Base-by-base conservation (phyloP, 2,797 vertebrate genomes). In the Poecilia gillii region DNA sequence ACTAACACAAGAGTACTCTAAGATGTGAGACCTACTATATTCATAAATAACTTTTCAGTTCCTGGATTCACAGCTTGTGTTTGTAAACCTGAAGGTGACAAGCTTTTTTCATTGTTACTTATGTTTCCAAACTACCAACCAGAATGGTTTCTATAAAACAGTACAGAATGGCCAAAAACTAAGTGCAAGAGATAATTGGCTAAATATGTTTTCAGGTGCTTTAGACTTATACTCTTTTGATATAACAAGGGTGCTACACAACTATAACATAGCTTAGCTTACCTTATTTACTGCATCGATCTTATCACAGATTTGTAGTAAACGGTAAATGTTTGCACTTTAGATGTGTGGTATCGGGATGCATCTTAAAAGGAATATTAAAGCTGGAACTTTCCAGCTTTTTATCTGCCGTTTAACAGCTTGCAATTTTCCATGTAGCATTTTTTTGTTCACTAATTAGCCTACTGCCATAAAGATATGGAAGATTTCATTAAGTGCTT, bases 401-500 rank as follows among this genome's bases (percentile, higher is more conserved):
- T 84, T 12, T 33, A 64, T 80, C 36, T 43, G 62, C 68, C 84
- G 72, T 84, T 88, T 75, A 85, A 82, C 83, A 84, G 31, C 74
- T 79, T 70, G 47, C 75, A 20, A 88, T 91, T 86, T 84, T 68
- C 75, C 74, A 83, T 79, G 18, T 72, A 79, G 75, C 45, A 72
- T 80, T 84, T 33, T 46, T 72, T 79, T 84, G 76, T 72, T 72
- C 78, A 53, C 76, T 78, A 88, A 88, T 89, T 81, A 55, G 18
- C 18, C 41, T 41, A 78, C 70, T 75, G 59, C 74, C 55, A 76
- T 83, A 77, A 81, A 83, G 83, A 87, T 78, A 80, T 25, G 25
- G 72, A 70, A 0, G 2, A 33, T 81, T 70, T 77, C 78, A 89
- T 88, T 86, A 89, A 90, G 78, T 79, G 78, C 75, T 79, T 79